Evolutionary conservation across 2,888 invertebrate species (phyloP).

Genomic region (Drosophila multiciliata): DNA sequence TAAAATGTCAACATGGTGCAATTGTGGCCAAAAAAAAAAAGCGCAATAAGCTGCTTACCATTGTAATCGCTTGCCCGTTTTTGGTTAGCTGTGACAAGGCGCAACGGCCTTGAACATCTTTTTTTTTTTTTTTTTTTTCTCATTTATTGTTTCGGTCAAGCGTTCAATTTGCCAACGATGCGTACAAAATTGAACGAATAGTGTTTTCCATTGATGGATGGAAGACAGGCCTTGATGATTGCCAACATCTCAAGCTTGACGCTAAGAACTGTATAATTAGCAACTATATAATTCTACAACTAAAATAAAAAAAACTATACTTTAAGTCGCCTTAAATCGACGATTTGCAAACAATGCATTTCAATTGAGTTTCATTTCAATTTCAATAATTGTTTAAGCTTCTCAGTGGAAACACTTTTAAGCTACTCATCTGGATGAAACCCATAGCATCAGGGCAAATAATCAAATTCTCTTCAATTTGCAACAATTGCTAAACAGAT

Average conservation of each 20-base stretch:
- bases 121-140: conserved; percentile 25
- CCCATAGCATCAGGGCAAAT: background rate
- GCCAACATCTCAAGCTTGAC: conserved; percentile 31
- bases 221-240: conserved; percentile 31
- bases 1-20: conserved; percentile 64
- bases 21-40: conserved; percentile 28
- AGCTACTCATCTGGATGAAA: background rate
- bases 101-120: conserved; percentile 51
- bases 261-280: conserved; percentile 24
- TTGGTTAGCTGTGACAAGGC: conserved; percentile 20
- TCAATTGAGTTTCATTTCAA: conserved; percentile 37
- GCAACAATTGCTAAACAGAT: background rate
- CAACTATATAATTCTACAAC: conserved; percentile 10
- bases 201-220: conserved; percentile 23
- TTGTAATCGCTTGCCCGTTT: conserved; percentile 36
- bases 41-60: conserved; percentile 50
- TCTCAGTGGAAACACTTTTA: background rate
- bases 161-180: conserved; percentile 56
- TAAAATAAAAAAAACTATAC: background rate
- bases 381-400: background rate
- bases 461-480: background rate
- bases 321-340: background rate
- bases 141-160: conserved; percentile 50
- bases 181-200: conserved; percentile 43
- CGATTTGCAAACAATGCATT: conserved; percentile 22